Percentiles rank a stretch among this genome's conserved stretches.
Conservation (phyloP, 2,113 vertebrate genomes). For the Vimba vimba region DNA sequence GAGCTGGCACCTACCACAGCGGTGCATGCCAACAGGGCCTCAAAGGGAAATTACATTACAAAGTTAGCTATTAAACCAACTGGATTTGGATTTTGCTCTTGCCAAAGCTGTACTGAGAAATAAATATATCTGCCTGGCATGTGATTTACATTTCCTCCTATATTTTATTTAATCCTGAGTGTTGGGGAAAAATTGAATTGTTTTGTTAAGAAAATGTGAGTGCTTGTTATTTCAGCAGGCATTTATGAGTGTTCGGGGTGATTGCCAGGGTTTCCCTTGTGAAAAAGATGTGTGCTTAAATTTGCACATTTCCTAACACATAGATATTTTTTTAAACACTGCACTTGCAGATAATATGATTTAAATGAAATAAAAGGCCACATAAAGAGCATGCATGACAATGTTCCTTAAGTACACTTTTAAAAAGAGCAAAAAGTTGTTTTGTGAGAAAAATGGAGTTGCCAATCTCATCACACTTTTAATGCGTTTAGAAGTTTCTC, state of each 20-base stretch:
- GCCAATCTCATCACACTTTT: slow-evolving; percentile 55
- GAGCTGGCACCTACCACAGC: slow-evolving; percentile 20
- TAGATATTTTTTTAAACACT: too few relatives aligned
- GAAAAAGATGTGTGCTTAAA: background rate
- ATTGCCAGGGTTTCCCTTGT: background rate
- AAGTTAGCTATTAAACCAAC: slow-evolving; percentile 47
- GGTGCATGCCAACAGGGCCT: slow-evolving; percentile 30
- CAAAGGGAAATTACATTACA: slow-evolving; percentile 50
- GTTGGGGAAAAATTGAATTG: background rate
- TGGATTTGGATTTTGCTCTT: slow-evolving; percentile 4
- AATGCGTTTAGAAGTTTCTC: slow-evolving; percentile 65
- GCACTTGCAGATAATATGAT: too few relatives aligned
- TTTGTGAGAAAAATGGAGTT: slow-evolving; percentile 58
- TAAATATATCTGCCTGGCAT: slow-evolving; percentile 5
- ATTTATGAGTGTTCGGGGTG: background rate
- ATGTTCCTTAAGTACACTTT: too few relatives aligned
- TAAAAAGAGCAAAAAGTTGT: background rate
- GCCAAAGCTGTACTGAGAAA: slow-evolving; percentile 17
- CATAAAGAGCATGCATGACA: too few relatives aligned
- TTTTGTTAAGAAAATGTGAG: background rate
- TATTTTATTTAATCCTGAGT: background rate
- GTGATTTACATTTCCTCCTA: background rate
- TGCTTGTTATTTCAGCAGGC: background rate
- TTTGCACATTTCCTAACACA: background rate
- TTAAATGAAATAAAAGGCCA: too few relatives aligned